Conservation (phyloP, 2,797 vertebrate species). For the Melanotaenia trifasciata region DNA sequence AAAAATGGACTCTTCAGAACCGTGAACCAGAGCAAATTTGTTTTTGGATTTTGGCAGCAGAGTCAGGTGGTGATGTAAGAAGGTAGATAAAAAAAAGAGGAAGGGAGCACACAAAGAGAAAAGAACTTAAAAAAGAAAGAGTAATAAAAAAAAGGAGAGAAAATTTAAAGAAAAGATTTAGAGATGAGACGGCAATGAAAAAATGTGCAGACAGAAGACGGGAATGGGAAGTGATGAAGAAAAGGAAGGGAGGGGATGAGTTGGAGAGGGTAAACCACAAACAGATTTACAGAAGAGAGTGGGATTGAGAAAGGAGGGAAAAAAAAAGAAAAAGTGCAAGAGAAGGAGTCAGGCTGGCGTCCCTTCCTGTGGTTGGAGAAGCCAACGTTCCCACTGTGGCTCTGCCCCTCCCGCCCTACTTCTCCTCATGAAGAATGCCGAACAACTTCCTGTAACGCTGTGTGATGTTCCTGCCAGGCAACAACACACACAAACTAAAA, state of each 20-base stretch:
- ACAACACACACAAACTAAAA: constrained; percentile 6
- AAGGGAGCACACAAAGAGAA: constrained; percentile 38
- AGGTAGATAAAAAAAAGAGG: constrained; percentile 36
- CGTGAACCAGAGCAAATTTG: constrained; percentile 70
- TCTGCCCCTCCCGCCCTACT: constrained; percentile 44
- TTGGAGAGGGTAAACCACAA: constrained; percentile 22
- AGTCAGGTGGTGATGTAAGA: constrained; percentile 57
- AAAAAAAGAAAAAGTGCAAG: constrained; percentile 38
- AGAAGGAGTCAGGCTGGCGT: constrained; percentile 61
- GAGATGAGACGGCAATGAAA: constrained; percentile 26
- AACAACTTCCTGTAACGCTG: constrained; percentile 71
- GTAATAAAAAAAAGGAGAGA: constrained; percentile 41
- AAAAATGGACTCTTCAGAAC: constrained; percentile 56
- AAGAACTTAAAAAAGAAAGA: constrained; percentile 29
- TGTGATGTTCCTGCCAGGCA: constrained; percentile 64
- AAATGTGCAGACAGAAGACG: constrained; percentile 10
- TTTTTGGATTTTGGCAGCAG: constrained; percentile 66
- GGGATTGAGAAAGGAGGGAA: constrained; percentile 21
- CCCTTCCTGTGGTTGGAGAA: constrained; percentile 57
- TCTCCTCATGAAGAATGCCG: constrained; percentile 60
- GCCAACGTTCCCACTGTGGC: constrained; percentile 66
- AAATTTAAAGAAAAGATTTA: constrained; percentile 50
- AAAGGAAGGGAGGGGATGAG: constrained; percentile 5
- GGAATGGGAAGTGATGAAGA: background rate
- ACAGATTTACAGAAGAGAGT: constrained; percentile 38